Evolutionary conservation across 2,113 vertebrate genomes (phyloP).

Genomic region (Cyanistes caeruleus): DNA sequence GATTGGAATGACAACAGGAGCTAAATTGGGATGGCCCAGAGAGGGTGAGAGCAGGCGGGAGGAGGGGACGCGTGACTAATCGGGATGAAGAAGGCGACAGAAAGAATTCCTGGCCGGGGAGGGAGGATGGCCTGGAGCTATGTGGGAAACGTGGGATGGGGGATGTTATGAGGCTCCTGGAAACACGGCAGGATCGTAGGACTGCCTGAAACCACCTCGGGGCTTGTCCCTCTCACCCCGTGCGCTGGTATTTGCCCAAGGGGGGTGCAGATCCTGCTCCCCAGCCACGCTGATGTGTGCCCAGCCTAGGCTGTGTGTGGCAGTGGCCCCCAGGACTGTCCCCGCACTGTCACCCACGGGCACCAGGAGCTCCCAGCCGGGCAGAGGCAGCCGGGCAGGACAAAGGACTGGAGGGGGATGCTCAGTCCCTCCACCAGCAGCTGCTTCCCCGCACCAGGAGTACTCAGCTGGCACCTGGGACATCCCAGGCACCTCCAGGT

Average conservation of each 20-base stretch:
- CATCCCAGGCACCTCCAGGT: background rate
- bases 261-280: background rate
- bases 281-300: background rate
- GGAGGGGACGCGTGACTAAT: slow-evolving; percentile 37
- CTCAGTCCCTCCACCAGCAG: background rate
- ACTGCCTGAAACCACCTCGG: background rate
- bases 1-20: slow-evolving; percentile 46
- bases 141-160: background rate
- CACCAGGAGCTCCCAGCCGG: background rate
- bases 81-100: slow-evolving; percentile 11
- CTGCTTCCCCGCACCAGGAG: background rate
- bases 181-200: background rate
- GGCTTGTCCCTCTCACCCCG: accelerated
- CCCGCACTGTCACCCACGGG: background rate
- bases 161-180: background rate
- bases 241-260: background rate
- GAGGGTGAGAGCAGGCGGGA: background rate
- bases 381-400: background rate
- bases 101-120: slow-evolving; percentile 45
- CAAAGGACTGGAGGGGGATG: background rate
- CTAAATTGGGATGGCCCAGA: slow-evolving; percentile 49
- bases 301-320: background rate
- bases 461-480: background rate
- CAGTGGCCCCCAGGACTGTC: background rate
- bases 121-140: background rate